These are phyloP conservation scores for Tolmerus cingulatus DNA, from an alignment of 2,888 invertebrate genomes.

Conservation along the genomic window DNA sequence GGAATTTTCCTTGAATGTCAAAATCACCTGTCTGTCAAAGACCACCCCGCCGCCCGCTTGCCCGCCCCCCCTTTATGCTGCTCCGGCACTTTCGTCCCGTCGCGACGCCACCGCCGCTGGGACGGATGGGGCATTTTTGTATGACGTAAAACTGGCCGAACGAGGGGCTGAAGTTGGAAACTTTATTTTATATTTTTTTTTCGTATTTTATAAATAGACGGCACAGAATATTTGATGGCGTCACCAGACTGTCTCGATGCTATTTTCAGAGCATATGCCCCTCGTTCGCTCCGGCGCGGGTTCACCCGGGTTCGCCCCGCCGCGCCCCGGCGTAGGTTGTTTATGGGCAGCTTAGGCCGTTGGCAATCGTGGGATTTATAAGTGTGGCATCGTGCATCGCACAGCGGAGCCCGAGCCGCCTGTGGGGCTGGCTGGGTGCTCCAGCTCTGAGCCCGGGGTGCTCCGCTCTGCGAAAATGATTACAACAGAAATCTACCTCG, in stretches of 20 bases:
- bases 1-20: slow-evolving; percentile 19
- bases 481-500: background rate
- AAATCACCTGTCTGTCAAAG: slow-evolving; percentile 13
- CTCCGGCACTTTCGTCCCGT: background rate
- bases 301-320: background rate
- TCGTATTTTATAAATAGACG: slow-evolving; percentile 20
- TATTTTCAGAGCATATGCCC: slow-evolving; percentile 36
- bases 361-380: slow-evolving; percentile 21
- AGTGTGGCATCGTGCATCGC: slow-evolving; percentile 8
- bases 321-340: background rate
- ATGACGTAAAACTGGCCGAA: slow-evolving; percentile 24
- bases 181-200: background rate
- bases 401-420: background rate
- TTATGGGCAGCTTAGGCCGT: background rate
- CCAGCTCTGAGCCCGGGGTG: background rate
- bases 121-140: background rate
- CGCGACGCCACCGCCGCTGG: background rate
- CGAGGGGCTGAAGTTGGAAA: background rate
- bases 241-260: slow-evolving; percentile 34
- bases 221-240: slow-evolving; percentile 30
- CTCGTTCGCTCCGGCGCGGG: background rate
- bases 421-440: background rate
- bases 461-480: slow-evolving; percentile 1
- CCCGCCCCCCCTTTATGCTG: background rate
- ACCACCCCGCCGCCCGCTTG: background rate